These are phyloP conservation scores for Amia ocellicauda DNA, from an alignment of 2,113 vertebrate genomes.

Conservation along the genomic window DNA sequence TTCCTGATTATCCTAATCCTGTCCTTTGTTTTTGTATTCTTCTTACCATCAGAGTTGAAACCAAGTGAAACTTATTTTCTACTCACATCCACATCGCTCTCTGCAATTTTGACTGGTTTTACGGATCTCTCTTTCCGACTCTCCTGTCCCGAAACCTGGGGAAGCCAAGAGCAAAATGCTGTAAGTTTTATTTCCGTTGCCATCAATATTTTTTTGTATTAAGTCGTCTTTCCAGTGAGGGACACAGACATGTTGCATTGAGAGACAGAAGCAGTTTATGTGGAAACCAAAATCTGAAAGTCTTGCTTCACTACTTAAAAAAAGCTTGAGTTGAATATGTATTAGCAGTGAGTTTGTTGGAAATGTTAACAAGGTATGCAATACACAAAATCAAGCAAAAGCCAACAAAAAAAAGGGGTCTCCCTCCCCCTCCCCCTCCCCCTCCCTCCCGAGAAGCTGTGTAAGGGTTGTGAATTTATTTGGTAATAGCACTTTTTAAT, in stretches of 20 bases:
- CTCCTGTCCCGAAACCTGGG: constrained; percentile 86
- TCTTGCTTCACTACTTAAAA: no score
- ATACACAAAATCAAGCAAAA: constrained; percentile 7
- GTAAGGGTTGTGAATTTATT: no score
- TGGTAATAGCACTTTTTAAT: no score
- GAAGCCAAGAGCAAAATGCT: constrained; percentile 39
- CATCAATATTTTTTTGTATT: not conserved
- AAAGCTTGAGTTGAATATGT: not conserved
- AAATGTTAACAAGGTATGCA: not conserved
- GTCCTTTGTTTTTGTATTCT: no score
- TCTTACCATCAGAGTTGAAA: not conserved
- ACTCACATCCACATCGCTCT: constrained; percentile 95
- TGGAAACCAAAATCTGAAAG: no score
- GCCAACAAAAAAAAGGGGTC: not conserved
- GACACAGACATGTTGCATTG: not conserved
- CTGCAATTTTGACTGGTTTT: constrained; percentile 89
- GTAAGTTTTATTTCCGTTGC: constrained; percentile 2
- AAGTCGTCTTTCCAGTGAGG: not conserved
- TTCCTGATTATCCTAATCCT: no score
- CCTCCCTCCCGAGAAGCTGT: no score
- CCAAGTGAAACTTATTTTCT: constrained; percentile 8
- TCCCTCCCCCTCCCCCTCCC: no score
- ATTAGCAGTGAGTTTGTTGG: constrained; percentile 3
- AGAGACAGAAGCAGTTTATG: not conserved
- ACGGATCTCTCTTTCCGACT: constrained; percentile 74